phyloP scores from a whole-genome alignment of 2,888 invertebrate genomes.

The Nasonia oneida region DNA sequence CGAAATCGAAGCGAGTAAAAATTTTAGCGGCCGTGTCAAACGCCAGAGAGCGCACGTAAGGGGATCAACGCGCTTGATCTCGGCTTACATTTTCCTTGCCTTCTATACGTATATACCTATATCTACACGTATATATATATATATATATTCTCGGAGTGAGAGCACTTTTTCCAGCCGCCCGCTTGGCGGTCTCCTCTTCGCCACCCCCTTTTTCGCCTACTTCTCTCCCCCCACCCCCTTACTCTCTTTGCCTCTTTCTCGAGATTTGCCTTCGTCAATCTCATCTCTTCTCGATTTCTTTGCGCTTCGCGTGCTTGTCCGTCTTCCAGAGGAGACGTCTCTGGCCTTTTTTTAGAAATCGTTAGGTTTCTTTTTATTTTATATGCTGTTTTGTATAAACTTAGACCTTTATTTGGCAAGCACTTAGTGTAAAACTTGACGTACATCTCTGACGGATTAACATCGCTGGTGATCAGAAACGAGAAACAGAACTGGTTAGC shows the following conservation, averaged over 20 bases:
- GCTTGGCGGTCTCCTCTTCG: constrained; percentile 22
- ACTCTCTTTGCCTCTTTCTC: constrained; percentile 35
- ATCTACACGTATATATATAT: not conserved
- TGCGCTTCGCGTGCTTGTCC: constrained; percentile 32
- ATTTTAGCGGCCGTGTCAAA: constrained; percentile 76
- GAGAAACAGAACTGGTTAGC: no score
- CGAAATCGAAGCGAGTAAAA: constrained; percentile 76
- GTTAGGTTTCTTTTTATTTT: not conserved
- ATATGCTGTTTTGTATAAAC: not conserved
- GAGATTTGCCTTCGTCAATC: constrained; percentile 63
- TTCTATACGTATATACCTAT: constrained; percentile 1
- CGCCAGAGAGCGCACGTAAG: constrained; percentile 69
- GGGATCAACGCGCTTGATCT: constrained; percentile 75
- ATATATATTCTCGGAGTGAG: constrained; percentile 5
- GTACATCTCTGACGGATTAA: not conserved
- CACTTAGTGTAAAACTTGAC: not conserved
- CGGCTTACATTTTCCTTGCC: constrained; percentile 72
- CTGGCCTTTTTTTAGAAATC: not conserved
- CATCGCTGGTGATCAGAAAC: no score
- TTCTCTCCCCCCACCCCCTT: constrained; percentile 12
- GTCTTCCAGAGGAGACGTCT: constrained; percentile 21
- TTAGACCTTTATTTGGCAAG: not conserved
- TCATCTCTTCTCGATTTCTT: constrained; percentile 53
- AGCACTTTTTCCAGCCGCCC: constrained; percentile 50
- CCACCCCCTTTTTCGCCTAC: not conserved